Evolutionary conservation across 2,113 vertebrate species (phyloP).

Genomic region (Taurulus bubalis): DNA sequence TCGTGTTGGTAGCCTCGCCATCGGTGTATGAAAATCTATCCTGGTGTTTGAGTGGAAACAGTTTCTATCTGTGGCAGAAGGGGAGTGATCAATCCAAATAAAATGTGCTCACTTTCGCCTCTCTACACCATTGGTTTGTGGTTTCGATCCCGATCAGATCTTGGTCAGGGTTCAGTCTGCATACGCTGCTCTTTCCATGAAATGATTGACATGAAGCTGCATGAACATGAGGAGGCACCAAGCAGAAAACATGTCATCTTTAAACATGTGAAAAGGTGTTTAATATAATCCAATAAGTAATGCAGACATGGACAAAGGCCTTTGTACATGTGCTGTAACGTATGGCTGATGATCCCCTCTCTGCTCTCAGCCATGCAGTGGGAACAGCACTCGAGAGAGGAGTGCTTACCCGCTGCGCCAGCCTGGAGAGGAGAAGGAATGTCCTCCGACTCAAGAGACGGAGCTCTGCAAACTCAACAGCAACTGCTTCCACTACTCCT

Average conservation of each 20-base stretch:
- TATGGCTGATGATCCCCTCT: background rate
- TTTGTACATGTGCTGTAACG: background rate
- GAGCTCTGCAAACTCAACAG: slow-evolving; percentile 90
- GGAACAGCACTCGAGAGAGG: slow-evolving; percentile 85
- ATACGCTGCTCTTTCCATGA: background rate
- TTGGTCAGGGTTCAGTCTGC: too few relatives aligned
- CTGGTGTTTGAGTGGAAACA: background rate
- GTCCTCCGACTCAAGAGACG: slow-evolving; percentile 84
- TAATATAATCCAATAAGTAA: background rate
- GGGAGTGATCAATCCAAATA: too few relatives aligned
- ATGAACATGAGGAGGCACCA: background rate
- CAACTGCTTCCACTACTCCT: slow-evolving; percentile 97
- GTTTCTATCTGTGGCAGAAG: too few relatives aligned
- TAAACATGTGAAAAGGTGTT: background rate
- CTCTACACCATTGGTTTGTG: too few relatives aligned
- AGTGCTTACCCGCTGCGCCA: slow-evolving; percentile 86
- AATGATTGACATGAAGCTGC: too few relatives aligned
- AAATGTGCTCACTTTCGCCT: too few relatives aligned
- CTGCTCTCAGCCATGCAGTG: slow-evolving; percentile 89
- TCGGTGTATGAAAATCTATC: too few relatives aligned
- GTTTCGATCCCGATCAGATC: background rate
- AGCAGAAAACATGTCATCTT: background rate
- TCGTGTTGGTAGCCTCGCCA: too few relatives aligned
- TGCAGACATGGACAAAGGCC: too few relatives aligned
- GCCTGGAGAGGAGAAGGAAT: slow-evolving; percentile 87